Conservation (phyloP, 2,113 vertebrate genomes). For the Notiomystis cincta region DNA sequence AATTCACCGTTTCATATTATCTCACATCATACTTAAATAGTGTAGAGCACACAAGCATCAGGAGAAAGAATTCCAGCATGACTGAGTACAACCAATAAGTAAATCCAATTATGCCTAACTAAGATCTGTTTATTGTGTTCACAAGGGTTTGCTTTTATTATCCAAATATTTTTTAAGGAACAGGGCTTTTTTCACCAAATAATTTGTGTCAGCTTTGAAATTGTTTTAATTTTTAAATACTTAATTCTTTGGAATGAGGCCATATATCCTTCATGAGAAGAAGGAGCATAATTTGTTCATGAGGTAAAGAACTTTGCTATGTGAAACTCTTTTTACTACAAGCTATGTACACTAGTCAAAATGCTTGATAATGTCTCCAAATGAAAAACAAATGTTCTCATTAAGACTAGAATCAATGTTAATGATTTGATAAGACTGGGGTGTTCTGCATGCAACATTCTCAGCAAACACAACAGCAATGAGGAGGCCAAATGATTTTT, state of each 20-base stretch:
- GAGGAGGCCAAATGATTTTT: not conserved
- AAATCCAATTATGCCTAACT: constrained; percentile 42
- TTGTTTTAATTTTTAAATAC: constrained; percentile 17
- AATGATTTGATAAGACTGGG: constrained; percentile 12
- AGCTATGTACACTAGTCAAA: not conserved
- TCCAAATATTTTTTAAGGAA: constrained; percentile 53
- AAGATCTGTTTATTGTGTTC: constrained; percentile 61
- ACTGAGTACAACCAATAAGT: constrained; percentile 56
- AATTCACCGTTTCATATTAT: constrained; percentile 65
- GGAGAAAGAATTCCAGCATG: constrained; percentile 58
- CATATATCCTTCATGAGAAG: constrained; percentile 30
- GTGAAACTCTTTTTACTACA: constrained; percentile 19
- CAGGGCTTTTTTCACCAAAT: not conserved
- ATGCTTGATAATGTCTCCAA: not conserved
- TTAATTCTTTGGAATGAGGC: constrained; percentile 45
- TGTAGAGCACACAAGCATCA: constrained; percentile 38
- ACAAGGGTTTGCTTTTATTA: constrained; percentile 47
- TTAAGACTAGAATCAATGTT: constrained; percentile 1
- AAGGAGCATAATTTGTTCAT: constrained; percentile 8
- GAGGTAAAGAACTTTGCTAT: not conserved
- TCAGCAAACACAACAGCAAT: not conserved
- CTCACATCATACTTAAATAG: constrained; percentile 64
- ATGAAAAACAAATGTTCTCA: constrained; percentile 23
- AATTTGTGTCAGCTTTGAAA: constrained; percentile 36
- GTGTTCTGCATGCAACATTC: constrained; percentile 28